Evolutionary conservation across 2,888 invertebrate genomes (phyloP).

Genomic region (Meandrusa payeni): DNA sequence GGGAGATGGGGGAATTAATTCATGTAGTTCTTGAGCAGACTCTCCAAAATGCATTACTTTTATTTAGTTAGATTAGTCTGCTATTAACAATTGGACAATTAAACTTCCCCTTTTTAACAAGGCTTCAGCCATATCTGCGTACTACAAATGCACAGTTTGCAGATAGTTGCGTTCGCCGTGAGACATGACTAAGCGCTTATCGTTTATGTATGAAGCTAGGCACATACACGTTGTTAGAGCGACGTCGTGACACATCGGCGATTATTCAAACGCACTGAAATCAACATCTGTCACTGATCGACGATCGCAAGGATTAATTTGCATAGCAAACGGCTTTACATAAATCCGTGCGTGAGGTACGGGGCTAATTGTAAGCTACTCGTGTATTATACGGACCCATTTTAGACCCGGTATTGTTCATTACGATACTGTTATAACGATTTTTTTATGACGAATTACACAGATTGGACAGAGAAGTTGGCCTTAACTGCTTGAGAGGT

Average conservation of each 20-base stretch:
- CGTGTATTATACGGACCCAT: slow-evolving; percentile 30
- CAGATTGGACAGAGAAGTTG: too few relatives aligned
- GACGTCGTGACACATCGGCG: slow-evolving; percentile 37
- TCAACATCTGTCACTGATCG: slow-evolving; percentile 60
- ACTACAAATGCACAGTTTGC: background rate
- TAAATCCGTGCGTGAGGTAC: slow-evolving; percentile 47
- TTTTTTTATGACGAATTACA: too few relatives aligned
- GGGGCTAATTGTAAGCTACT: slow-evolving; percentile 42
- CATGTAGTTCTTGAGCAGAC: too few relatives aligned
- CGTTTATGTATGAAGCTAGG: slow-evolving; percentile 22
- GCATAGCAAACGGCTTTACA: slow-evolving; percentile 56
- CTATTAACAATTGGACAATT: too few relatives aligned
- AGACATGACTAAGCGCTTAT: slow-evolving; percentile 22
- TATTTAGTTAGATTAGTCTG: too few relatives aligned
- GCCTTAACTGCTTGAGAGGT: too few relatives aligned
- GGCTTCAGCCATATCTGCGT: too few relatives aligned
- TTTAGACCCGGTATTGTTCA: slow-evolving; percentile 30
- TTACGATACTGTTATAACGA: too few relatives aligned
- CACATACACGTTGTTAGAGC: slow-evolving; percentile 19
- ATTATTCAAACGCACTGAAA: slow-evolving; percentile 58
- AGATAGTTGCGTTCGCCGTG: slow-evolving; percentile 5
- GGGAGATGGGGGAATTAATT: too few relatives aligned
- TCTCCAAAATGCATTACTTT: too few relatives aligned
- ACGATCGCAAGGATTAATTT: slow-evolving; percentile 56
- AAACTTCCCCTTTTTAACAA: too few relatives aligned